Evolutionary conservation across 2,888 invertebrate genomes (phyloP).

Genomic region (Apamea sordens): DNA sequence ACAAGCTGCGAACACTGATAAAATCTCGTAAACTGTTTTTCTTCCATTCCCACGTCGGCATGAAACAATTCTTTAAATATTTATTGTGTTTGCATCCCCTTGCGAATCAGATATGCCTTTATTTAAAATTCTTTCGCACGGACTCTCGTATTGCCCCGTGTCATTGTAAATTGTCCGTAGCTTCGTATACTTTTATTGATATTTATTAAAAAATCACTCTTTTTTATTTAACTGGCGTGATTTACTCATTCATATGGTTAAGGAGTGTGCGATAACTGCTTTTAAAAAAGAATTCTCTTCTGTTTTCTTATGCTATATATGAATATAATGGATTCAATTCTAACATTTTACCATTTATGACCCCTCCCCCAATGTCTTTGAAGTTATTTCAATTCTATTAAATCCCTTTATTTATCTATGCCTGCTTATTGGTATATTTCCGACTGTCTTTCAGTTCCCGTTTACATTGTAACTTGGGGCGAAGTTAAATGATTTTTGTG

Average conservation of each 20-base stretch:
- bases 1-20: constrained; percentile 52
- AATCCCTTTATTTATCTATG: constrained; percentile 35
- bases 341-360: constrained; percentile 15
- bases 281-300: background rate
- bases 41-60: constrained; percentile 45
- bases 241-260: background rate
- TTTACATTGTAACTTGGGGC: constrained; percentile 58
- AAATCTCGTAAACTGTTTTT: constrained; percentile 53
- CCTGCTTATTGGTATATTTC: constrained; percentile 54
- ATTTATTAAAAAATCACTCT: background rate
- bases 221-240: background rate
- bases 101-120: constrained; percentile 42
- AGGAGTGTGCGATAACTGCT: background rate
- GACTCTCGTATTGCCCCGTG: constrained; percentile 5
- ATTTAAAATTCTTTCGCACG: constrained; percentile 43
- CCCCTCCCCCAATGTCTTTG: constrained; percentile 33
- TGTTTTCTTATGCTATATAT: background rate
- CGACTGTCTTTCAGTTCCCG: constrained; percentile 50
- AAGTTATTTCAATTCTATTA: constrained; percentile 49
- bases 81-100: constrained; percentile 48
- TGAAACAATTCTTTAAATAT: constrained; percentile 54
- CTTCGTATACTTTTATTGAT: constrained; percentile 7
- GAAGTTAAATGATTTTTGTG: constrained; percentile 67
- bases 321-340: constrained; percentile 34
- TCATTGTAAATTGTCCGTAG: constrained; percentile 11